Evolutionary conservation across 2,797 vertebrate genomes (phyloP).

Genomic region (Halcyon leucocephala): DNA sequence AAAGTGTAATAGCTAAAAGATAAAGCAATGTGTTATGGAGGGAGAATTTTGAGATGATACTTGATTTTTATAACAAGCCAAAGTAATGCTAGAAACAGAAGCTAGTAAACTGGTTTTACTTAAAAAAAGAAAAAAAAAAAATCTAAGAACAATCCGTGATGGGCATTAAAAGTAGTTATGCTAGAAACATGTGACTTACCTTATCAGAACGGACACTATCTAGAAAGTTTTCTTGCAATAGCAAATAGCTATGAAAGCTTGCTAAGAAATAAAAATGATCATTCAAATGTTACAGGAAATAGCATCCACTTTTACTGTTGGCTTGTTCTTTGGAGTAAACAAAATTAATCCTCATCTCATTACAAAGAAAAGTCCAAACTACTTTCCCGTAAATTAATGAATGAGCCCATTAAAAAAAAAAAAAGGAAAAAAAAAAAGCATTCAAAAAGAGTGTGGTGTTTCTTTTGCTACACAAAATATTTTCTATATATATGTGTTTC

Average conservation of each 20-base stretch:
- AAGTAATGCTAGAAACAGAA: background rate
- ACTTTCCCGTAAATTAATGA: background rate
- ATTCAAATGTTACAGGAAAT: background rate
- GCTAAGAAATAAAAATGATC: background rate
- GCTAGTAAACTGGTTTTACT: background rate
- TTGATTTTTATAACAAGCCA: background rate
- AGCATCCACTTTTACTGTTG: background rate
- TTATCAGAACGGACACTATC: background rate
- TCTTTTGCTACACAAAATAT: background rate
- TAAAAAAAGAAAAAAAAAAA: background rate
- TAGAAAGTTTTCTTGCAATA: background rate
- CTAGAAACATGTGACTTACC: background rate
- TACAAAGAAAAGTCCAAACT: background rate
- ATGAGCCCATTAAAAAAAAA: background rate
- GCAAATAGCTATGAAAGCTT: background rate
- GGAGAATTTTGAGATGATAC: background rate
- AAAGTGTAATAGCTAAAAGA: background rate
- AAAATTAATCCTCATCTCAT: background rate
- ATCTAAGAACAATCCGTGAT: background rate
- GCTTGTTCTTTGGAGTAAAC: background rate
- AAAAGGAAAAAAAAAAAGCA: background rate
- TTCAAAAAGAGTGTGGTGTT: background rate
- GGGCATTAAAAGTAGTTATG: background rate
- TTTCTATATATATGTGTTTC: no score
- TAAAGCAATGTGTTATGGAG: background rate